phyloP scores from a whole-genome alignment of 2,797 vertebrate genomes.

The Propithecus perrieri region DNA sequence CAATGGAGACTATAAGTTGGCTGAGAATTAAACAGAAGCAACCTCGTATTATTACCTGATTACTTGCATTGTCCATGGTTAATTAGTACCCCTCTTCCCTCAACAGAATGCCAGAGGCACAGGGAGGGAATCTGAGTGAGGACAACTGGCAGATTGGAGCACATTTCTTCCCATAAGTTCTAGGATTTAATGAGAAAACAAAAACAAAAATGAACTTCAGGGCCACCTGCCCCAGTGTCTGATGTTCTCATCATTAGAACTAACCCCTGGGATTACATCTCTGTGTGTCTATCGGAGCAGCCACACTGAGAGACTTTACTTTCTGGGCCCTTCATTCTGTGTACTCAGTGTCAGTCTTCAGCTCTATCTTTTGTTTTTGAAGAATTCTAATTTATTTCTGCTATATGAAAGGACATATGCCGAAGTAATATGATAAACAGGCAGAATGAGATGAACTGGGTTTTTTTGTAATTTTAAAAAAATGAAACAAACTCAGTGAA shows the following conservation, averaged over 20 bases:
- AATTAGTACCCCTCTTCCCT: neutral
- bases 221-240: neutral
- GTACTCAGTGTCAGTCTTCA: neutral
- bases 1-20: neutral
- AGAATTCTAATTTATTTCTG: slow-evolving; percentile 64
- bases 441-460: slow-evolving; percentile 75
- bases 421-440: slow-evolving; percentile 58
- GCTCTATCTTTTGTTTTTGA: neutral
- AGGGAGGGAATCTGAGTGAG: neutral
- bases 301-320: neutral
- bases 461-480: slow-evolving; percentile 71
- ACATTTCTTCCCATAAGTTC: neutral
- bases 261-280: neutral
- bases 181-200: neutral
- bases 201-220: neutral
- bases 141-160: neutral
- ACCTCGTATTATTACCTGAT: neutral
- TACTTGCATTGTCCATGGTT: neutral
- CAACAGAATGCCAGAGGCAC: neutral
- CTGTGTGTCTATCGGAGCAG: neutral
- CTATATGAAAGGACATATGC: slow-evolving; percentile 36
- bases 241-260: neutral
- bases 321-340: neutral
- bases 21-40: neutral
- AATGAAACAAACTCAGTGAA: slow-evolving; percentile 76